phyloP scores from a whole-genome alignment of 1,140 invertebrate species.

The Andrena cerasifolii region DNA sequence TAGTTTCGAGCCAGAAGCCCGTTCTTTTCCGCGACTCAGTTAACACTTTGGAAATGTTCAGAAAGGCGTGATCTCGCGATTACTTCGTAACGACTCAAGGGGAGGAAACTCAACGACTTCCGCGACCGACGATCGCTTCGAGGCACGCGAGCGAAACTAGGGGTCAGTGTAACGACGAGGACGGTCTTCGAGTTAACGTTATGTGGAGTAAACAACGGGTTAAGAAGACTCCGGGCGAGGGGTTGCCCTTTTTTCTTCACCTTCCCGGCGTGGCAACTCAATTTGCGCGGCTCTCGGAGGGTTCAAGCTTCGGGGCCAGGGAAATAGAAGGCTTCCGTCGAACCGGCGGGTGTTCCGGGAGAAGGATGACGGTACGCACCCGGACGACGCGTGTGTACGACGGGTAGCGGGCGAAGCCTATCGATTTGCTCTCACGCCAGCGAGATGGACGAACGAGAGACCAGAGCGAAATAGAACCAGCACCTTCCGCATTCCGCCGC shows the following conservation, averaged over 20 bases:
- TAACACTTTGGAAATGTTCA: too few relatives aligned
- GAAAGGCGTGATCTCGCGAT: too few relatives aligned
- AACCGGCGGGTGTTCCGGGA: slow-evolving; percentile 23
- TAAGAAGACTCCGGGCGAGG: slow-evolving; percentile 4
- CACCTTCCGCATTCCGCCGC: slow-evolving; percentile 63
- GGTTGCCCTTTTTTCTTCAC: background rate
- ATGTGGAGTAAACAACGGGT: background rate
- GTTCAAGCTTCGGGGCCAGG: slow-evolving; percentile 9
- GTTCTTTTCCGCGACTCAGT: too few relatives aligned
- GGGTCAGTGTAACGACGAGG: background rate
- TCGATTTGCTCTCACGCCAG: slow-evolving; percentile 69
- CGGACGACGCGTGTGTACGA: background rate
- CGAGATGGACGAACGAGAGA: slow-evolving; percentile 61
- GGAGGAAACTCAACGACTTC: background rate
- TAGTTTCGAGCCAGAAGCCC: too few relatives aligned
- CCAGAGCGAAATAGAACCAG: slow-evolving; percentile 57
- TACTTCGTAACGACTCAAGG: too few relatives aligned
- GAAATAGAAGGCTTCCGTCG: slow-evolving; percentile 36
- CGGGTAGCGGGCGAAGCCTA: slow-evolving; percentile 61
- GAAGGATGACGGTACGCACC: slow-evolving; percentile 23
- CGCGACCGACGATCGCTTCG: background rate
- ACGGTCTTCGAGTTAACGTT: background rate
- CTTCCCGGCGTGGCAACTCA: background rate
- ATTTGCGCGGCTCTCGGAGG: slow-evolving; percentile 4
- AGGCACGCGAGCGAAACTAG: background rate